Base-by-base conservation (phyloP, 2,113 vertebrate genomes). In the Sardina pilchardus region DNA sequence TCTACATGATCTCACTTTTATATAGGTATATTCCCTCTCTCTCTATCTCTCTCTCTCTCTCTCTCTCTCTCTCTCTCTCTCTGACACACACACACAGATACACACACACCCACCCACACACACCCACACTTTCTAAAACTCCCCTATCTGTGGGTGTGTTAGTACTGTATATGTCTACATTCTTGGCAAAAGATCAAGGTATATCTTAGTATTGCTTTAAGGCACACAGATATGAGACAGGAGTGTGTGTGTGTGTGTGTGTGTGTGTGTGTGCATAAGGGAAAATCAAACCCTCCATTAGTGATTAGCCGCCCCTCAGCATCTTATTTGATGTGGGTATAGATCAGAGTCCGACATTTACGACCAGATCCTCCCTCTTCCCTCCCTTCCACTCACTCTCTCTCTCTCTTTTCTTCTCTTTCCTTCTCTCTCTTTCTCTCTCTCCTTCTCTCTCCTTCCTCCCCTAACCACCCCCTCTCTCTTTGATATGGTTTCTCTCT, bases 141-240 rank as follows among this genome's bases (percentile, higher is more conserved):
- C 48, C 63, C 26, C 26, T 71, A 8, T 71, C n/a, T 30, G 26
- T 10, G 63, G 4, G n/a, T 34, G 26, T 30, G 63, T 34, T 30
- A 30, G 83, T 85, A 88, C n/a, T n/a, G n/a, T 85, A 88, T 85
- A 34, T 83, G 39, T 94, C 89, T 87, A 91, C 91, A 85, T 93
- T 93, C 93, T 92, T 95, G 94, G 95, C 95, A 94, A 86, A n/a
- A 93, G 94, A 95, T 95, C 94, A 95, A 95, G 94, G 93, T 90
- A 89, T 90, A 90, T 91, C 93, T 94, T 92, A 91, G 93, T 91
- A 94, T 90, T 91, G 94, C 94, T 94, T 86, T 89, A 87, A 93
- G 94, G 92, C 91, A 94, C 93, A 86, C 84, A 88, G 87, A 90
- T 71, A 78, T 34, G 50, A 44, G 59, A 87, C 67, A 81, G 89